phyloP scores from a whole-genome alignment of 2,113 vertebrate species.

The Vulpes vulpes region DNA sequence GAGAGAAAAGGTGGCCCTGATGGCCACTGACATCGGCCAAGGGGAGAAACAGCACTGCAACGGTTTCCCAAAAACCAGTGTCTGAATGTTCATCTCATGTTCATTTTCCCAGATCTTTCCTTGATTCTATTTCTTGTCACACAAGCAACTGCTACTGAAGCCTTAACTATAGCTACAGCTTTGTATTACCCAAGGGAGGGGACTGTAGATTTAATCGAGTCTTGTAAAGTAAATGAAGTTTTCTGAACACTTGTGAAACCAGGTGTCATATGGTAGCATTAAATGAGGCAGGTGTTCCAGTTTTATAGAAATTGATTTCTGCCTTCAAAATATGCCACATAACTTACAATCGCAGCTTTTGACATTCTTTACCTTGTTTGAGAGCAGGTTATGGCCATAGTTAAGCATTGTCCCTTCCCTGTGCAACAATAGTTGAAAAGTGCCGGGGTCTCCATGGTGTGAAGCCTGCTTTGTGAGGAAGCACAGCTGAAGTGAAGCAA shows the following conservation, averaged over 20 bases:
- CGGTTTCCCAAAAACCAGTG: neutral
- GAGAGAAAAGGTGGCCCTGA: neutral
- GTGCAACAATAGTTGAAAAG: neutral
- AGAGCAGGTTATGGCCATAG: neutral
- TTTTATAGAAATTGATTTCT: neutral
- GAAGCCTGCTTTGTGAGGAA: neutral
- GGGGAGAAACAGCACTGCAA: neutral
- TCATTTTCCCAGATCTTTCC: neutral
- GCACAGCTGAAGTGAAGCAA: neutral
- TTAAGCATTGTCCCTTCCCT: neutral
- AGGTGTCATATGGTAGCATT: neutral
- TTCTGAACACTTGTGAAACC: neutral
- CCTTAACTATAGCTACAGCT: neutral
- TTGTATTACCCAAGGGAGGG: neutral
- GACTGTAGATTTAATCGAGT: neutral
- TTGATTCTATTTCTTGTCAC: neutral
- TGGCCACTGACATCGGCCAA: neutral
- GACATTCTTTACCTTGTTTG: neutral
- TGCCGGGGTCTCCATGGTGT: neutral
- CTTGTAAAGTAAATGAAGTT: constrained; percentile 7
- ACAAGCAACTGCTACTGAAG: neutral
- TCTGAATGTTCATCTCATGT: neutral
- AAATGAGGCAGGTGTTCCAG: neutral
- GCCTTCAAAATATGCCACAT: neutral
- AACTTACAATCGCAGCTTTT: neutral